Evolutionary conservation across 1,140 invertebrate species (phyloP).

Genomic region (Drosophila lacertosa): DNA sequence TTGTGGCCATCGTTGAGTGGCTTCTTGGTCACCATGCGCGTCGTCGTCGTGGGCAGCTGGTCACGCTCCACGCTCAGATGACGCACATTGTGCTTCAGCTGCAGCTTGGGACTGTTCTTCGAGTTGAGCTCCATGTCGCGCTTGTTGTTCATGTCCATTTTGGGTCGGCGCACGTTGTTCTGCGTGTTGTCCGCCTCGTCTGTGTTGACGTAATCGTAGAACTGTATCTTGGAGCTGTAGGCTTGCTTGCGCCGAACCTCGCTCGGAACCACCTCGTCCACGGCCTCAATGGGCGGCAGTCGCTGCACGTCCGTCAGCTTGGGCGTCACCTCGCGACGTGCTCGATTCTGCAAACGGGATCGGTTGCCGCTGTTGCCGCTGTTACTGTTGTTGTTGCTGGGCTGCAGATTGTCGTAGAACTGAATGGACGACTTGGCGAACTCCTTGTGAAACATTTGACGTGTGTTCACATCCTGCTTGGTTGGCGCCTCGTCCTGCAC

Average conservation of each 20-base stretch:
- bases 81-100: conserved; percentile 75
- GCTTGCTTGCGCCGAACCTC: conserved; percentile 62
- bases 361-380: conserved; percentile 6
- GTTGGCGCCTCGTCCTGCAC: neutral
- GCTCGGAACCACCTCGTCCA: conserved; percentile 31
- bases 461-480: conserved; percentile 69
- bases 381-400: conserved; percentile 15
- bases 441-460: conserved; percentile 76
- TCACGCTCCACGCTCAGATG: conserved; percentile 61
- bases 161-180: conserved; percentile 66
- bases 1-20: conserved; percentile 53
- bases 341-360: conserved; percentile 12
- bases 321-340: conserved; percentile 57
- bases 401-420: conserved; percentile 75
- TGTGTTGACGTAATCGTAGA: conserved; percentile 69
- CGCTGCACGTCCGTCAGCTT: conserved; percentile 67
- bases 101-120: conserved; percentile 79
- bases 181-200: conserved; percentile 57
- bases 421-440: conserved; percentile 80
- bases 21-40: conserved; percentile 54
- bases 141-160: conserved; percentile 81
- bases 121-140: conserved; percentile 74
- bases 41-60: neutral
- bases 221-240: conserved; percentile 75
- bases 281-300: conserved; percentile 13